These are phyloP conservation scores for Cettia cetti DNA, from an alignment of 2,113 vertebrate species.

Conservation along the genomic window DNA sequence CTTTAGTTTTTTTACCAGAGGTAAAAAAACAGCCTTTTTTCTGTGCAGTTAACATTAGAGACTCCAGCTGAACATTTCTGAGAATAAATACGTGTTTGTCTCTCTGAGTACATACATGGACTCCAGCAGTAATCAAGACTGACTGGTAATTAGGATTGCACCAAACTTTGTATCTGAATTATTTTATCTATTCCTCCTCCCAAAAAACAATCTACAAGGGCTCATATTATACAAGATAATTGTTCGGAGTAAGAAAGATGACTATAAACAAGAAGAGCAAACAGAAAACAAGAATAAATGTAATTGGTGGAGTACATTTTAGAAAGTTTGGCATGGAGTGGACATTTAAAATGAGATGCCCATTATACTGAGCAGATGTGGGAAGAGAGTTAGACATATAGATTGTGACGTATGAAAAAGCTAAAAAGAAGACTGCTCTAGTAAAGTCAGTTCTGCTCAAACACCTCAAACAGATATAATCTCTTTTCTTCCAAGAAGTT, in stretches of 20 bases:
- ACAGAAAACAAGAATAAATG: not conserved
- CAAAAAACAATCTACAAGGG: not conserved
- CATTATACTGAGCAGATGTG: not conserved
- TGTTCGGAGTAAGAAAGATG: not conserved
- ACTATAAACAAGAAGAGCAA: not conserved
- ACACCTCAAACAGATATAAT: not conserved
- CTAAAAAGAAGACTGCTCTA: not conserved
- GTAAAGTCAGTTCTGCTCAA: not conserved
- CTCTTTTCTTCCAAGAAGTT: not conserved
- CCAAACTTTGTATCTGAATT: not conserved
- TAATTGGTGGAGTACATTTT: not conserved
- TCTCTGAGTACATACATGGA: not conserved
- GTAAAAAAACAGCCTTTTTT: not conserved
- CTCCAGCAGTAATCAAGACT: not conserved
- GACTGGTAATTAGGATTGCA: not conserved
- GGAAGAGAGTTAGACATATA: not conserved
- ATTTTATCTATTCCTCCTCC: not conserved
- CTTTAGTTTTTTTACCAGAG: not conserved
- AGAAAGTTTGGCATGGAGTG: not conserved
- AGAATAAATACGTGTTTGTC: not conserved
- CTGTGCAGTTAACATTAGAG: not conserved
- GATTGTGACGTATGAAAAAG: not conserved
- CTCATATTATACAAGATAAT: fast-evolving
- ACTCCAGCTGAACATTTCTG: not conserved
- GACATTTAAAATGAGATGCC: not conserved